These are phyloP conservation scores for Tuberolachnus salignus DNA, from an alignment of 2,888 invertebrate genomes.

Conservation along the genomic window DNA sequence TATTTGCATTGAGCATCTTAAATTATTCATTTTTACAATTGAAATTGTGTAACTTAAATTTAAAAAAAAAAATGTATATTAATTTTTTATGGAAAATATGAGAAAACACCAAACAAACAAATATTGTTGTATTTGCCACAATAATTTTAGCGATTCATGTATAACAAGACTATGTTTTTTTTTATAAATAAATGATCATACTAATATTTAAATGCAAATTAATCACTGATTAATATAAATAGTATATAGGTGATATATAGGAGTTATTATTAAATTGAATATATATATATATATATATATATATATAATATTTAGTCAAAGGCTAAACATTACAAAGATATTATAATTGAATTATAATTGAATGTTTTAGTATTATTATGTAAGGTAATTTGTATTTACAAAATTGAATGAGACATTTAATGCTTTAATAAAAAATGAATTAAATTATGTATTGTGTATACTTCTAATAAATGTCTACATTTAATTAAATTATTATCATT, in stretches of 20 bases:
- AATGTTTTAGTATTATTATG: neutral
- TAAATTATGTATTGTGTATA: neutral
- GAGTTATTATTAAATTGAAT: neutral
- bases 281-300: no score
- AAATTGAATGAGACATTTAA: neutral
- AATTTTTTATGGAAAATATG: no score
- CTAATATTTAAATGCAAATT: neutral
- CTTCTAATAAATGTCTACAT: neutral
- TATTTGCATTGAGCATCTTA: no score
- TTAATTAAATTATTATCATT: conserved; percentile 12
- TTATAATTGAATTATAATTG: neutral
- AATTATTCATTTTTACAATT: no score
- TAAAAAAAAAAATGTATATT: no score
- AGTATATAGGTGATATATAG: neutral
- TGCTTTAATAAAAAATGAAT: neutral
- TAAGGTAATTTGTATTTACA: conserved; percentile 9
- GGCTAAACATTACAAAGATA: neutral
- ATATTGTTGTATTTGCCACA: no score
- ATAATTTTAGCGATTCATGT: no score
- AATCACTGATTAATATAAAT: neutral
- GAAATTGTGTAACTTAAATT: no score
- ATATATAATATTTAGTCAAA: no score
- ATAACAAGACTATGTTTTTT: no score
- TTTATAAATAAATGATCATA: neutral
- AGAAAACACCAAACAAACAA: no score